phyloP scores from a whole-genome alignment of 2,797 vertebrate genomes.

The Eulemur albifrons region DNA sequence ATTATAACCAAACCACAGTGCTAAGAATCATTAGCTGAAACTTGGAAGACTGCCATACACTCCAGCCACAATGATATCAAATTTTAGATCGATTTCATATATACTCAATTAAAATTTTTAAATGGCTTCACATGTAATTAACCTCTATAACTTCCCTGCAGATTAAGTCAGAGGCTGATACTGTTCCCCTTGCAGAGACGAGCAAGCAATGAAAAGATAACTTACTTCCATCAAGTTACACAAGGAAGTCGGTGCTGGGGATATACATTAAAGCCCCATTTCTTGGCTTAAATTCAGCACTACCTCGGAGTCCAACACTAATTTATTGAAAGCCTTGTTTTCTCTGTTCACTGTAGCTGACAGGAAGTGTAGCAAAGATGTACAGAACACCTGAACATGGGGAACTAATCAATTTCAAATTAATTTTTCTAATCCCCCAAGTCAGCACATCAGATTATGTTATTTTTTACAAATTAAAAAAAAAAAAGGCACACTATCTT shows the following conservation, averaged over 20 bases:
- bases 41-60: constrained; percentile 59
- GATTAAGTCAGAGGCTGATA: constrained; percentile 53
- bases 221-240: neutral
- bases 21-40: constrained; percentile 44
- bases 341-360: neutral
- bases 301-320: neutral
- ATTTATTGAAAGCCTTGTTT: neutral
- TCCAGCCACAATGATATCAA: constrained; percentile 50
- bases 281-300: constrained; percentile 30
- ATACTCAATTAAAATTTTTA: constrained; percentile 57
- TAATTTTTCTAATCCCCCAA: constrained; percentile 13
- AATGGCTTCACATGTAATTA: constrained; percentile 73
- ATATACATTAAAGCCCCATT: neutral
- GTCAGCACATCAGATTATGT: neutral
- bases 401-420: constrained; percentile 25
- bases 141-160: constrained; percentile 57
- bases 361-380: neutral
- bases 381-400: neutral
- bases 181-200: neutral
- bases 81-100: constrained; percentile 64
- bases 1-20: neutral
- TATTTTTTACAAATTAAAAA: neutral
- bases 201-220: constrained; percentile 41
- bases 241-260: constrained; percentile 1
- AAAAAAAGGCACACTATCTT: neutral